Percentiles rank a stretch among this genome's conserved stretches.
Conservation (phyloP, 2,797 vertebrate genomes). For the Sternotherus odoratus region DNA sequence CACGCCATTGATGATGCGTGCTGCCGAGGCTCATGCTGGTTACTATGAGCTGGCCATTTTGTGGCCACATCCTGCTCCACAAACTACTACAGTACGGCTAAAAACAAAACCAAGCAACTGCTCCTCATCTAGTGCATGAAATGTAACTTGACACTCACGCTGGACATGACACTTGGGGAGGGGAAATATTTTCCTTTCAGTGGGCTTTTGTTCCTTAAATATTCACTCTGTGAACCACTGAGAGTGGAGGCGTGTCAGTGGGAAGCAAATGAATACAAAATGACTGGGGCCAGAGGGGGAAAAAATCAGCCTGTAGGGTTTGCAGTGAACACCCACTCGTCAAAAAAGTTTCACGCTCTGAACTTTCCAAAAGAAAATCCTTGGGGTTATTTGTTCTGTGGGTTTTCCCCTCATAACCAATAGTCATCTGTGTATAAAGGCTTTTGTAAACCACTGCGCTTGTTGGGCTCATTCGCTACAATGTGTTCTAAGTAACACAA, state of each 20-base stretch:
- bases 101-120: background rate
- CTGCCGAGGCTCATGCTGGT: background rate
- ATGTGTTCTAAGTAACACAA: background rate
- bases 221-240: background rate
- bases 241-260: background rate
- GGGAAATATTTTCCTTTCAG: background rate
- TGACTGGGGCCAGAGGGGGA: background rate
- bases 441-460: background rate
- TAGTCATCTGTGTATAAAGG: background rate
- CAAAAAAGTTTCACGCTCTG: constrained; percentile 15
- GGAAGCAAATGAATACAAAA: background rate
- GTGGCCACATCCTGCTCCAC: constrained; percentile 61
- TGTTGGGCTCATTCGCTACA: background rate
- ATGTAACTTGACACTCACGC: background rate
- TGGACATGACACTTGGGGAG: background rate
- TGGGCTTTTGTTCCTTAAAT: constrained; percentile 4
- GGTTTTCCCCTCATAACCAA: background rate
- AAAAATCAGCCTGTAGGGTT: background rate
- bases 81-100: background rate
- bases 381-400: background rate
- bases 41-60: constrained; percentile 14
- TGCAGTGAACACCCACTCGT: constrained; percentile 7
- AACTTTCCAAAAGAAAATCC: constrained; percentile 6
- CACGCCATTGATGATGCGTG: background rate
- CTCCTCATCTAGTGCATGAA: background rate